Conservation (phyloP, 1,140 invertebrate genomes). For the Ooceraea biroi region DNA sequence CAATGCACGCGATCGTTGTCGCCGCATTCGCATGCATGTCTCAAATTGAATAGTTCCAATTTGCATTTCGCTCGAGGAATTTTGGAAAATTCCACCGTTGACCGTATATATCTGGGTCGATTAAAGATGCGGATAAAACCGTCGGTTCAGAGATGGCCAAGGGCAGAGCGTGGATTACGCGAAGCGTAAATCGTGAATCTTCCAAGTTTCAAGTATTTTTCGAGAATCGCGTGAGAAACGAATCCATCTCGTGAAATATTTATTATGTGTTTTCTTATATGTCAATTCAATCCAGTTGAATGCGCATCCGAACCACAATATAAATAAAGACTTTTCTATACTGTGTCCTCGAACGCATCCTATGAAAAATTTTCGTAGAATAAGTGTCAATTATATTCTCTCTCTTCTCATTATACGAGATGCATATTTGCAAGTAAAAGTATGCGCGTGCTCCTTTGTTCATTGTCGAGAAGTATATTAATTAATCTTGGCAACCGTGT, state of each 20-base stretch:
- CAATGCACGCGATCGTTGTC: background rate
- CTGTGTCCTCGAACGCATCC: no score
- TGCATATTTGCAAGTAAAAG: background rate
- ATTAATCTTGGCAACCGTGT: background rate
- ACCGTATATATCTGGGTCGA: background rate
- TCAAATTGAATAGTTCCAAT: background rate
- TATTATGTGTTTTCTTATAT: background rate
- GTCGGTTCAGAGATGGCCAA: background rate
- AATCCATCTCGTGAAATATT: background rate
- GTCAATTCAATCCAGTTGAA: no score
- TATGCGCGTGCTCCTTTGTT: background rate
- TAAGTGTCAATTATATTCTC: background rate
- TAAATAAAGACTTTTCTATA: no score
- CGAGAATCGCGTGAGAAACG: background rate
- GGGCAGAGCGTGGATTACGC: background rate
- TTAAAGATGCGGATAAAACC: constrained; percentile 8
- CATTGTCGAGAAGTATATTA: background rate
- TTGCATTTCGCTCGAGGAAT: background rate
- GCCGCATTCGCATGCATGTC: background rate
- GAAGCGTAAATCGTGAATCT: background rate
- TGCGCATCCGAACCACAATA: no score
- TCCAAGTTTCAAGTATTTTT: background rate
- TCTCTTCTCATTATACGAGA: background rate
- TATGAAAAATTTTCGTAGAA: background rate
- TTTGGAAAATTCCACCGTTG: background rate